phyloP scores from a whole-genome alignment of 2,113 vertebrate species.

The Cryptoleucopteryx plumbea region DNA sequence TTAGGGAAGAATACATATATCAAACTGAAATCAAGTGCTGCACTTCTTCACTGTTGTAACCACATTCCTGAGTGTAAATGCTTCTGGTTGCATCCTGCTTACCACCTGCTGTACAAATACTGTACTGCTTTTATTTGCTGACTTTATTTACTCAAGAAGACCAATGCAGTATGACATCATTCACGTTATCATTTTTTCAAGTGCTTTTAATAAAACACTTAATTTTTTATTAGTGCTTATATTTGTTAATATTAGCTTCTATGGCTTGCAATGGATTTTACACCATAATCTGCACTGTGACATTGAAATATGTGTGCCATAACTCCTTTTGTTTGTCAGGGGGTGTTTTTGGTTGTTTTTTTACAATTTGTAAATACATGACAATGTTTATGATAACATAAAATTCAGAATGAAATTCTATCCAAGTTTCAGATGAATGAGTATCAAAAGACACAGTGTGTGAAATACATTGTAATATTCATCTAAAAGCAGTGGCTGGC shows the following conservation, averaged over 20 bases:
- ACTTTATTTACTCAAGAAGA: background rate
- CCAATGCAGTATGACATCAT: background rate
- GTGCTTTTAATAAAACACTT: slow-evolving; percentile 17
- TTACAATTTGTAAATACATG: slow-evolving; percentile 50
- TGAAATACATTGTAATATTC: background rate
- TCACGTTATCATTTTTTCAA: background rate
- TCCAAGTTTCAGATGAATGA: slow-evolving; percentile 33
- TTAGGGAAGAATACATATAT: background rate
- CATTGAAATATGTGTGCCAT: background rate
- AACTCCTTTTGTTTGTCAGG: background rate
- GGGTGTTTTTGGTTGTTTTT: background rate
- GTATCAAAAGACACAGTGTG: background rate
- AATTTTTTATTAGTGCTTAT: background rate
- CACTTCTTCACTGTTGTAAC: background rate
- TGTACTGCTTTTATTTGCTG: background rate
- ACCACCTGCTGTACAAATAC: background rate
- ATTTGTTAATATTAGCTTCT: background rate
- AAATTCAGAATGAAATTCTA: slow-evolving; percentile 33
- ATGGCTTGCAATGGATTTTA: slow-evolving; percentile 31
- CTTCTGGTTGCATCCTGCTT: background rate
- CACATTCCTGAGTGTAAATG: background rate
- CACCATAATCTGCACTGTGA: background rate
- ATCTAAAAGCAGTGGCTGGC: background rate
- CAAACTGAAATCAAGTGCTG: background rate
- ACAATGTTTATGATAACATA: slow-evolving; percentile 32